Base-by-base conservation (phyloP, 2,797 vertebrate genomes). In the Etheostoma nigrum region DNA sequence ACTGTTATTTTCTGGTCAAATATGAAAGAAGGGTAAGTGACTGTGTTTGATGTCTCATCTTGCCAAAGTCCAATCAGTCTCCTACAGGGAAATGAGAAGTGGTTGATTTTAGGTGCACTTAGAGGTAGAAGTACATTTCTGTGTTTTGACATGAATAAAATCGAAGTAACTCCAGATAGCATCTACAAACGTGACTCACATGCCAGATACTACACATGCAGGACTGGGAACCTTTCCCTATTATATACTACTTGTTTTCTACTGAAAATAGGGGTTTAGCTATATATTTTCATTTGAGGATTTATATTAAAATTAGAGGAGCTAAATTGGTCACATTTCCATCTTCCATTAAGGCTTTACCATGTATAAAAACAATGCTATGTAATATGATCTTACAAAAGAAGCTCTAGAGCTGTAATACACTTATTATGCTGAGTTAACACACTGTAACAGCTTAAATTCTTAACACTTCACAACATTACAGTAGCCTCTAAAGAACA, bases 101-200 rank as follows among this genome's bases (percentile, higher is more conserved):
- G n/a, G 11, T 12, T 59, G 45, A 58, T 40, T 78, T 63, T 15
- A 44, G 27, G n/a, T 54, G 30, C 45, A 42, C 62, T 72, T 67
- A 23, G 42, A 21, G 27, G 23, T 30, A 27, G 13, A 45, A 16
- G 40, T 42, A 8, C 12, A 59, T 48, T 64, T 40, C 42, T 19
- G 74, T 69, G 55, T 77, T 83, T 79, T 74, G 40, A 67, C 23
- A 66, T 40, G 33, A 27, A 52, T 44, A 42, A 63, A 59, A 73
- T 48, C 12, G 16, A 57, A 4, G 53, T 23, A 47, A 53, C 21
- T 30, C 33, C 27, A 18, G 36, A 60, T 54, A 19, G 49, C 47
- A 36, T 69, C 63, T 11, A 65, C 27, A 40, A 54, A 67, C 16
- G n/a, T 47, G 62, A 63, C 45, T 83, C 58, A n/a, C 40, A 45